Conservation (phyloP, 2,113 vertebrate species). For the Sialia sialis region DNA sequence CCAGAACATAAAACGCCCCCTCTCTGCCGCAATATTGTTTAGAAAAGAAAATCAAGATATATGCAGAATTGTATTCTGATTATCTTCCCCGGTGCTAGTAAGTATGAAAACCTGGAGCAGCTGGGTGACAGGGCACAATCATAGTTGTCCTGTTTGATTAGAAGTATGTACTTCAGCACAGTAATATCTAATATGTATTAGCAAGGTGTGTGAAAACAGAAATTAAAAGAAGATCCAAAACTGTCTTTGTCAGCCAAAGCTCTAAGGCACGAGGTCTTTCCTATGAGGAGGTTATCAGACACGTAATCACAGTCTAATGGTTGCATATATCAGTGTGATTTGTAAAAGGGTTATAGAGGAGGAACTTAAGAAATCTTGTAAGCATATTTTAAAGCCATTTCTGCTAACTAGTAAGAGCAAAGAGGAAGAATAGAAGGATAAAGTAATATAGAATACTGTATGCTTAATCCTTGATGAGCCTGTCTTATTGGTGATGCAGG, state of each 20-base stretch:
- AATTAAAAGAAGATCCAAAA: neutral
- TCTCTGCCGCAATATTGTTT: neutral
- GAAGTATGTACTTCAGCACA: neutral
- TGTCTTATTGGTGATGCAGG: neutral
- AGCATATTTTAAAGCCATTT: neutral
- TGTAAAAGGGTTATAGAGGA: neutral
- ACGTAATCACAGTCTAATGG: neutral
- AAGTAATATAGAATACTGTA: neutral
- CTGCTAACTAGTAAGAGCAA: neutral
- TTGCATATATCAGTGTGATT: neutral
- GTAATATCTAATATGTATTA: neutral
- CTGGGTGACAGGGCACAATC: accelerated
- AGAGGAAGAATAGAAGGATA: neutral
- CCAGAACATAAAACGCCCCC: neutral
- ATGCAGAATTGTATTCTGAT: neutral
- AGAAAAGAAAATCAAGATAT: neutral
- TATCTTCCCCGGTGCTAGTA: neutral
- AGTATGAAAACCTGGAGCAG: neutral
- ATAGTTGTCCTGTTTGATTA: neutral
- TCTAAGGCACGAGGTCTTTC: neutral
- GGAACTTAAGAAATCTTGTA: neutral
- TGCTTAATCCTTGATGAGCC: neutral
- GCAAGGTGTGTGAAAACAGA: neutral
- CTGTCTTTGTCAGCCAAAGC: neutral
- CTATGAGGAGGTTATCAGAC: neutral